These are phyloP conservation scores for Xiphydria camelus DNA, from an alignment of 2,888 invertebrate species.

Conservation along the genomic window DNA sequence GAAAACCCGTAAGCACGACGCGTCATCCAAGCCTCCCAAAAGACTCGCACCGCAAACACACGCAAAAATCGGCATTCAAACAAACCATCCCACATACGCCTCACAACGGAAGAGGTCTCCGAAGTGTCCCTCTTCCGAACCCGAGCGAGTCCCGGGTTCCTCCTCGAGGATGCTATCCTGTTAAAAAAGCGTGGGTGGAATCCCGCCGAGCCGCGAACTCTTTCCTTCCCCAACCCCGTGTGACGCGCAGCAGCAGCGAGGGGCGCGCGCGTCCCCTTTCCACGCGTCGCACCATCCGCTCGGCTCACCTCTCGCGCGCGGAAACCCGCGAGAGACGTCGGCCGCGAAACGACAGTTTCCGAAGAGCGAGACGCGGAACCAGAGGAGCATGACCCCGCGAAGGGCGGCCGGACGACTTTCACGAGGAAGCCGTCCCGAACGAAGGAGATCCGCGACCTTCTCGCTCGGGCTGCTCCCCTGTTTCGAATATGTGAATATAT, in stretches of 20 bases:
- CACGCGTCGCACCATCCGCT: constrained; percentile 12
- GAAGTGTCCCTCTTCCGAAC: no score
- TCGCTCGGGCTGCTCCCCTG: constrained; percentile 45
- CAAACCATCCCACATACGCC: neutral
- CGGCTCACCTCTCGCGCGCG: constrained; percentile 19
- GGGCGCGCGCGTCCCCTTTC: constrained; percentile 9
- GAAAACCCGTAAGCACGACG: no score
- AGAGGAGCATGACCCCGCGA: constrained; percentile 43
- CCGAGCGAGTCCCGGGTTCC: no score
- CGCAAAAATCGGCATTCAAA: no score
- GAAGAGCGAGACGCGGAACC: constrained; percentile 43
- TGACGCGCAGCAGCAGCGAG: no score
- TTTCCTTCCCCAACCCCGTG: constrained; percentile 38
- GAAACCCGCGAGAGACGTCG: constrained; percentile 26
- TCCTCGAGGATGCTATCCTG: constrained; percentile 45
- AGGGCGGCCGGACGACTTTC: neutral
- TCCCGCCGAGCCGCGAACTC: constrained; percentile 51
- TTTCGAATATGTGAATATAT: constrained; percentile 58
- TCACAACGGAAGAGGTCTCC: constrained; percentile 13
- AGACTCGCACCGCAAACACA: no score
- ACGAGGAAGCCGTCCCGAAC: constrained; percentile 21
- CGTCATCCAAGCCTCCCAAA: no score
- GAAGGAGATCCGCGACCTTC: constrained; percentile 31
- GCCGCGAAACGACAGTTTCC: constrained; percentile 47
- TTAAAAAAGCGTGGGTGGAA: constrained; percentile 58